Evolutionary conservation across 2,113 vertebrate genomes (phyloP), one percentile per base, ranked within the genome.

Genomic region (Dicentrarchus labrax): DNA sequence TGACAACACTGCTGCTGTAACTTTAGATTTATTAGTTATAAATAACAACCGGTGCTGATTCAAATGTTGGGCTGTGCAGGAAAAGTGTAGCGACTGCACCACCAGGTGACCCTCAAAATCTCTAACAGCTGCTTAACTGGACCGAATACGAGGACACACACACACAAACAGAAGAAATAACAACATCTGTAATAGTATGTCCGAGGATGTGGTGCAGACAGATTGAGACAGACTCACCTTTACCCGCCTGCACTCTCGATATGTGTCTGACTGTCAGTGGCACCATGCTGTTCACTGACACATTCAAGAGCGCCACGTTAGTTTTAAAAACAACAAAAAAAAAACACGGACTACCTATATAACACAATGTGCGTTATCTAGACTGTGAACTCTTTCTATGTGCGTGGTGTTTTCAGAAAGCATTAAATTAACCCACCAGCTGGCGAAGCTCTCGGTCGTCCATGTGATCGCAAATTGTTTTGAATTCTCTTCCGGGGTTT

Each of bases 401-500:
- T 64, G 36, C n/a, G n/a, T n/a, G n/a, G n/a, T n/a, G n/a, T n/a
- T n/a, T 0, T 30, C 5, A 19, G 2, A 30, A 21, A 66, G 2
- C 24, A 0, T 5, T 41, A 6, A 7, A 19, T 4, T 1, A 5
- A 47, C 39, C 9, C 12, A 24, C n/a, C 1, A 24, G 11, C 5
- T 1, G 16, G 38, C 2, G 77, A 84, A 78, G 59, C 75, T 72
- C 38, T 11, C 6, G 0, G 0, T 4, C 11, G 39, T 7, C 80
- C 88, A 88, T 65, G 80, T 82, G 78, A 87, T 72, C 41, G 2
- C 0, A 11, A 4, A 22, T 9, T 77, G 75, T 86, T 87, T 76
- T 83, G 50, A 64, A 61, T 45, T 57, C 22, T 17, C 85, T 92
- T 93, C 91, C 92, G 88, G 91, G 74, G 45, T 83, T 38, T n/a